A percentile compares a stretch with the other conserved stretches of the same genome.
phyloP scores from a whole-genome alignment of 2,113 vertebrate species.

The Ptilonorhynchus violaceus region DNA sequence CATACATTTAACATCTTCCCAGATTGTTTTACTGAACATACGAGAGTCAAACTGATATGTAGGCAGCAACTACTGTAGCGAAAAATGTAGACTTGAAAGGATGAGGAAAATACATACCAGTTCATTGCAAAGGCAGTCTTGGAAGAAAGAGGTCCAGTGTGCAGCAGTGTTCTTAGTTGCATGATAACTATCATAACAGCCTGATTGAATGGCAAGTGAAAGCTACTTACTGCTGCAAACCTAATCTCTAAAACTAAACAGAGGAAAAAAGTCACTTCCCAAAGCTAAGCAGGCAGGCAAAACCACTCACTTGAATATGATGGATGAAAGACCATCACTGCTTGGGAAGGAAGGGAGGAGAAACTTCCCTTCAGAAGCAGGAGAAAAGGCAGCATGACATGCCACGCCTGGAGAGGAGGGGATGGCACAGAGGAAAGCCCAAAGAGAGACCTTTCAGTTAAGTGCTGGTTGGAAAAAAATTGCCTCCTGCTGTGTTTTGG shows the following conservation, averaged over 20 bases:
- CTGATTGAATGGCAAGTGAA: neutral
- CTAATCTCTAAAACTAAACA: neutral
- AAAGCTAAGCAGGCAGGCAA: neutral
- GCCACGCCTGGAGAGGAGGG: rapidly evolving
- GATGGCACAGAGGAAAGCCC: neutral
- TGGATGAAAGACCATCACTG: neutral
- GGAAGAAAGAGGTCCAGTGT: neutral
- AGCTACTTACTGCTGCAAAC: neutral
- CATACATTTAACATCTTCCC: neutral
- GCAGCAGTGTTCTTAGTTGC: neutral
- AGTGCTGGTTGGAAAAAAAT: neutral
- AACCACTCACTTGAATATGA: neutral
- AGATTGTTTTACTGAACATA: neutral
- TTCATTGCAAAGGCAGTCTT: neutral
- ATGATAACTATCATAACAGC: neutral
- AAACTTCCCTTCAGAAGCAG: neutral
- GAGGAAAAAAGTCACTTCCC: neutral
- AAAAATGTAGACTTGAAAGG: neutral
- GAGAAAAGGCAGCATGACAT: neutral
- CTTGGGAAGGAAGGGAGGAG: neutral
- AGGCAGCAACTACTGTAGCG: neutral
- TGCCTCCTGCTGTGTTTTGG: neutral
- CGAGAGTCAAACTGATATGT: neutral
- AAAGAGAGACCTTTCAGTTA: neutral
- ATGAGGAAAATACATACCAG: neutral